phyloP scores from a whole-genome alignment of 2,797 vertebrate genomes.

The Bryconaethiops microstoma region DNA sequence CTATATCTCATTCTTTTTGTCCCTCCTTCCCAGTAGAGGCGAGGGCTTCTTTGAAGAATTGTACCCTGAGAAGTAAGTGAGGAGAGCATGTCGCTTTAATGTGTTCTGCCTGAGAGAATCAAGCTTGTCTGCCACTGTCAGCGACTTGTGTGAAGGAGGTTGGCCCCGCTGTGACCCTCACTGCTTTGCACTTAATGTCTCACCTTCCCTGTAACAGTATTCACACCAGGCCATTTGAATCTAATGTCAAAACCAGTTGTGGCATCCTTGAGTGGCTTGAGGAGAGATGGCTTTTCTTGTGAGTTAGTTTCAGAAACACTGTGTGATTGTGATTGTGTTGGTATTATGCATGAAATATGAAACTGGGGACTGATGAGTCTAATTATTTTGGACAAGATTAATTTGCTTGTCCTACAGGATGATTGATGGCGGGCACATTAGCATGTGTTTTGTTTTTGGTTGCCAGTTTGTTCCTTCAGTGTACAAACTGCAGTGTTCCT shows the following conservation, averaged over 20 bases:
- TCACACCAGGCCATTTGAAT: slow-evolving; percentile 29
- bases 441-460: background rate
- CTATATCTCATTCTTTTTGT: slow-evolving; percentile 8
- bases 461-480: background rate
- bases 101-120: slow-evolving; percentile 16
- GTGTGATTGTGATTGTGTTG: background rate
- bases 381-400: background rate
- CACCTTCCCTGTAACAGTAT: slow-evolving; percentile 47
- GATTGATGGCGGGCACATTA: background rate
- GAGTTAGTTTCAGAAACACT: too few relatives aligned
- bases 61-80: slow-evolving; percentile 79
- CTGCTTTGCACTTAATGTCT: slow-evolving; percentile 57
- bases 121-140: slow-evolving; percentile 32
- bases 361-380: background rate
- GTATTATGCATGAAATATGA: too few relatives aligned
- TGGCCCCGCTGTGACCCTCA: slow-evolving; percentile 54
- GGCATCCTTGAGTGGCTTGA: background rate
- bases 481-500: background rate
- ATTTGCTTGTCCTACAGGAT: background rate
- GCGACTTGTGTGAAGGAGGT: slow-evolving; percentile 45
- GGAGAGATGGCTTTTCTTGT: background rate
- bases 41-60: slow-evolving; percentile 75
- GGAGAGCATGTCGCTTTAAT: slow-evolving; percentile 53
- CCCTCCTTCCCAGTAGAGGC: slow-evolving; percentile 65
- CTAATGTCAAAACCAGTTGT: slow-evolving; percentile 13